These are phyloP conservation scores for Hydrotaea cyrtoneurina DNA, from an alignment of 2,888 invertebrate species.

Conservation along the genomic window DNA sequence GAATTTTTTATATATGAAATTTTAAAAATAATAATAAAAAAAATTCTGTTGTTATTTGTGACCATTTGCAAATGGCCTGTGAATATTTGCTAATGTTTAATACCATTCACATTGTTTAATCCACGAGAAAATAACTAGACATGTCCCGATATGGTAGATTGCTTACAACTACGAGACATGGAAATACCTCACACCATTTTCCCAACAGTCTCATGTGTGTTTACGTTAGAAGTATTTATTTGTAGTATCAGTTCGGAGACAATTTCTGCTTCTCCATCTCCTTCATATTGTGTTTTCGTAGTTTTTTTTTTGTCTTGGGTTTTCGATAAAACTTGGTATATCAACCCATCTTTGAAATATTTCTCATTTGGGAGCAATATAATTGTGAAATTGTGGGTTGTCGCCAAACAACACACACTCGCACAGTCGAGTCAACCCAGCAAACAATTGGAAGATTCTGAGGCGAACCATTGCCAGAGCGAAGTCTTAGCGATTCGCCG, in stretches of 20 bases:
- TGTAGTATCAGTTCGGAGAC: not conserved
- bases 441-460: too few relatives aligned
- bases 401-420: conserved; percentile 13
- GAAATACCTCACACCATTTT: not conserved
- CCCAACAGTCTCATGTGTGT: not conserved
- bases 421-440: not conserved
- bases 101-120: too few relatives aligned
- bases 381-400: conserved; percentile 29
- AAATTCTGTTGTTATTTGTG: too few relatives aligned
- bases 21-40: too few relatives aligned
- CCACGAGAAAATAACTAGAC: too few relatives aligned
- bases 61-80: too few relatives aligned
- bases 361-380: conserved; percentile 54
- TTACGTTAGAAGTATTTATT: not conserved
- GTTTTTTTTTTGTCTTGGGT: not conserved
- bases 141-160: too few relatives aligned
- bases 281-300: not conserved
- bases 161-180: too few relatives aligned
- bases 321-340: conserved; percentile 7
- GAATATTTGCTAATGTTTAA: too few relatives aligned
- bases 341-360: conserved; percentile 39
- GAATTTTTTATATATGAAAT: too few relatives aligned
- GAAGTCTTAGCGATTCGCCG: too few relatives aligned
- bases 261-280: not conserved
- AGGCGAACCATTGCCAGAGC: too few relatives aligned